phyloP scores from a whole-genome alignment of 2,888 invertebrate species.

The Acanthoscelides obtectus region DNA sequence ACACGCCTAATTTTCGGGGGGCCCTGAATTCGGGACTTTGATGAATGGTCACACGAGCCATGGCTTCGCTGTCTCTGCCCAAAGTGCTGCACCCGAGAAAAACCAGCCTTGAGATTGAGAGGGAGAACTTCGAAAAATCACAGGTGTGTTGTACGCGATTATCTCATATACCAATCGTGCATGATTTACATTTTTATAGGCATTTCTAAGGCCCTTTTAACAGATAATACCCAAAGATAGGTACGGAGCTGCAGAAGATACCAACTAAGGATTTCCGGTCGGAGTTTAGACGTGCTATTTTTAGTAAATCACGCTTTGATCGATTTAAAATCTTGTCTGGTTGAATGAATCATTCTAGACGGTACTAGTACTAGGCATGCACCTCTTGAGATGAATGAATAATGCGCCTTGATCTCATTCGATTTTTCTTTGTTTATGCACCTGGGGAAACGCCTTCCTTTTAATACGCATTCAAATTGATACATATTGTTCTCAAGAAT shows the following conservation, averaged over 20 bases:
- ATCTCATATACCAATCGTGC: not conserved
- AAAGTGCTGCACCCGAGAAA: constrained; percentile 69
- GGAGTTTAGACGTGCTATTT: not conserved
- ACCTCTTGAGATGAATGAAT: not conserved
- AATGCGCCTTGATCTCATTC: too few relatives aligned
- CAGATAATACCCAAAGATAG: not conserved
- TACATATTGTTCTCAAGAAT: too few relatives aligned
- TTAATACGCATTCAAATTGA: too few relatives aligned
- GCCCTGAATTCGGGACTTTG: not conserved
- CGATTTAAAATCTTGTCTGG: not conserved
- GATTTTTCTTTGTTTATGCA: not conserved
- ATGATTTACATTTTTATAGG: not conserved
- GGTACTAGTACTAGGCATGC: not conserved
- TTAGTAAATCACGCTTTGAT: not conserved
- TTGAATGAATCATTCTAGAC: not conserved
- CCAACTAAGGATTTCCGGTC: not conserved
- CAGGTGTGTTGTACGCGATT: constrained; percentile 54
- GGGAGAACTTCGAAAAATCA: constrained; percentile 79
- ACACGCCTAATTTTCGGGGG: not conserved
- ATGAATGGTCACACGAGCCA: constrained; percentile 30
- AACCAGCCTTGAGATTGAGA: constrained; percentile 71
- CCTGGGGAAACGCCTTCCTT: not conserved
- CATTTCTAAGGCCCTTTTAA: not conserved
- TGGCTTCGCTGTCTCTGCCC: constrained; percentile 71
- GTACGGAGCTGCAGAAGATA: not conserved